phyloP scores from a whole-genome alignment of 2,113 vertebrate species.

The Chaenogobius annularis region DNA sequence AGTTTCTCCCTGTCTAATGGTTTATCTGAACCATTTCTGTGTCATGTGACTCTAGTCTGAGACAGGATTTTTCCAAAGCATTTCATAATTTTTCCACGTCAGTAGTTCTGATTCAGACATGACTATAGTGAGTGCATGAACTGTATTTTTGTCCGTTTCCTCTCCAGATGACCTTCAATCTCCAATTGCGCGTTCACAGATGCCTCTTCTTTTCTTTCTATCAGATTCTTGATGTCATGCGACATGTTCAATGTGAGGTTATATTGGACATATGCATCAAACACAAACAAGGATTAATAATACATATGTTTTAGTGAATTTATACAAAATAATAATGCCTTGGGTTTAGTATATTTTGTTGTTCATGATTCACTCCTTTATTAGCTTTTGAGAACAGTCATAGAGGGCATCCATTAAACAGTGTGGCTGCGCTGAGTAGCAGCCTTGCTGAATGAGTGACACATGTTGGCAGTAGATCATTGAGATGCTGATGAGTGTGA shows the following conservation, averaged over 20 bases:
- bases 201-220: background rate
- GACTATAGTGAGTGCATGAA: background rate
- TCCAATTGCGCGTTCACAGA: background rate
- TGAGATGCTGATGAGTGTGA: conserved; percentile 27
- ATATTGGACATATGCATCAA: background rate
- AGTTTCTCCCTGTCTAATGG: background rate
- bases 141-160: conserved; percentile 5
- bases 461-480: conserved; percentile 32
- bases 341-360: background rate
- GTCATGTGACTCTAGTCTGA: background rate
- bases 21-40: background rate
- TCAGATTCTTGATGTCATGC: background rate
- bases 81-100: conserved; percentile 5
- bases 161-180: conserved; percentile 7
- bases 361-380: conserved; percentile 9
- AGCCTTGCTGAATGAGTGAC: conserved; percentile 27
- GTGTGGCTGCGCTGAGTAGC: background rate
- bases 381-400: conserved; percentile 12
- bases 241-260: too few species aligned
- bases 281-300: background rate
- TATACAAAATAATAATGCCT: too few species aligned
- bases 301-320: background rate
- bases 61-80: background rate
- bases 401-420: conserved; percentile 15
- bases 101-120: conserved; percentile 11